phyloP scores from a whole-genome alignment of 2,113 vertebrate species.

The Suncus etruscus region DNA sequence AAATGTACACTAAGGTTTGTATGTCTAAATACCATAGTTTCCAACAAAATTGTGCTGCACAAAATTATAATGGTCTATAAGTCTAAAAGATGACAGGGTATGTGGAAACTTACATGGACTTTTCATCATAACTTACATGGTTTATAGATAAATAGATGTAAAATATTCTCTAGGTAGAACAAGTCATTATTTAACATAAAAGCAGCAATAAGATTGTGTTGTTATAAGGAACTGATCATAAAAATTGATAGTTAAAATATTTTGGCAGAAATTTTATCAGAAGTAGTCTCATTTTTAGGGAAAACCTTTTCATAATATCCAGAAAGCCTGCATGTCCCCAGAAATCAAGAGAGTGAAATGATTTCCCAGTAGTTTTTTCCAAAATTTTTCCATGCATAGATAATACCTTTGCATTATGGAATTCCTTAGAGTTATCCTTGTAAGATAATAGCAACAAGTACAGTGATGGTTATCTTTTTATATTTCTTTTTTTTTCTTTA shows the following conservation, averaged over 20 bases:
- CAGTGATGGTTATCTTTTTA: background rate
- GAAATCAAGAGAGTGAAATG: background rate
- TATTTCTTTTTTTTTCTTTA: too few relatives aligned
- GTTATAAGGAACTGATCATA: background rate
- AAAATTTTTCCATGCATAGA: background rate
- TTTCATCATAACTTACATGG: slow-evolving; percentile 5
- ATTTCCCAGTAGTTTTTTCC: background rate
- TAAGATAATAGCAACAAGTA: background rate
- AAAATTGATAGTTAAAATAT: background rate
- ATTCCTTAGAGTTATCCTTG: background rate
- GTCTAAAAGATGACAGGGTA: background rate
- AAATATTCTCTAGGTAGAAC: slow-evolving; percentile 13
- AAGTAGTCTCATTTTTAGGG: background rate
- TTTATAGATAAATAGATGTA: background rate
- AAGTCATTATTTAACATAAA: slow-evolving; percentile 20
- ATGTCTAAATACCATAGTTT: too few relatives aligned
- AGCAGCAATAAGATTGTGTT: background rate
- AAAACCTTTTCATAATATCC: background rate
- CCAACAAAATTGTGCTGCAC: background rate
- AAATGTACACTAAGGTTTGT: too few relatives aligned
- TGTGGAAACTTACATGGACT: background rate
- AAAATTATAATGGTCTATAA: background rate
- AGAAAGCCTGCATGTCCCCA: background rate
- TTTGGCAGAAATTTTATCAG: background rate
- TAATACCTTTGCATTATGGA: background rate